Conservation (phyloP, 2,113 vertebrate species). For the Rana temporaria region DNA sequence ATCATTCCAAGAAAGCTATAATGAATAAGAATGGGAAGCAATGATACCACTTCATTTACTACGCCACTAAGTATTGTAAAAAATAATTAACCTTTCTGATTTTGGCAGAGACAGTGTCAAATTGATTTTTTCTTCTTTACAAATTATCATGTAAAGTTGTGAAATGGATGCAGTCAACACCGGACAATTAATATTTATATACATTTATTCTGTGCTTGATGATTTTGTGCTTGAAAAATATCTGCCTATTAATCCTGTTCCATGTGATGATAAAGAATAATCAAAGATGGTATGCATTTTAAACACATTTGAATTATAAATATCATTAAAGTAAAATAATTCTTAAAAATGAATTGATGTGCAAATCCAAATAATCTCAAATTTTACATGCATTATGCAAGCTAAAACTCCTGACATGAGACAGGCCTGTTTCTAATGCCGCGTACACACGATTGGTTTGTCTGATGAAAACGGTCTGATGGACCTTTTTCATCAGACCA, state of each 20-base stretch:
- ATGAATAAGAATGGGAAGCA: conserved; percentile 41
- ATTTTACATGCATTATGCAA: too few relatives aligned
- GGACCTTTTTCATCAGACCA: too few relatives aligned
- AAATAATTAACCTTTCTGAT: conserved; percentile 50
- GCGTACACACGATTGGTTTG: too few relatives aligned
- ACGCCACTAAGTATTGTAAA: conserved; percentile 42
- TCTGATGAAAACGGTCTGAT: too few relatives aligned
- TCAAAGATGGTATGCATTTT: neutral
- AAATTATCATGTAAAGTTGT: conserved; percentile 31
- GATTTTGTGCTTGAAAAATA: conserved; percentile 16
- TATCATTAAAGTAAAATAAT: too few relatives aligned
- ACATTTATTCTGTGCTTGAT: conserved; percentile 15
- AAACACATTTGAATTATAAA: neutral
- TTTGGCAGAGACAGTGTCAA: conserved; percentile 26
- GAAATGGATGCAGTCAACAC: conserved; percentile 25
- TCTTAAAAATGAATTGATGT: too few relatives aligned
- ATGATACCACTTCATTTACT: conserved; percentile 51
- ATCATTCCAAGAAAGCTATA: conserved; percentile 41
- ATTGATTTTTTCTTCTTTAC: conserved; percentile 43
- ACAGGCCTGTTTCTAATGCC: too few relatives aligned
- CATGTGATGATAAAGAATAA: conserved; percentile 1
- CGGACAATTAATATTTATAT: conserved; percentile 44
- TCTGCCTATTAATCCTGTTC: conserved; percentile 7
- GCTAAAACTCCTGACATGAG: too few relatives aligned
- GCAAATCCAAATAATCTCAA: too few relatives aligned